These are phyloP conservation scores for Pseudochromis fuscus DNA, from an alignment of 2,797 vertebrate genomes.

Conservation along the genomic window DNA sequence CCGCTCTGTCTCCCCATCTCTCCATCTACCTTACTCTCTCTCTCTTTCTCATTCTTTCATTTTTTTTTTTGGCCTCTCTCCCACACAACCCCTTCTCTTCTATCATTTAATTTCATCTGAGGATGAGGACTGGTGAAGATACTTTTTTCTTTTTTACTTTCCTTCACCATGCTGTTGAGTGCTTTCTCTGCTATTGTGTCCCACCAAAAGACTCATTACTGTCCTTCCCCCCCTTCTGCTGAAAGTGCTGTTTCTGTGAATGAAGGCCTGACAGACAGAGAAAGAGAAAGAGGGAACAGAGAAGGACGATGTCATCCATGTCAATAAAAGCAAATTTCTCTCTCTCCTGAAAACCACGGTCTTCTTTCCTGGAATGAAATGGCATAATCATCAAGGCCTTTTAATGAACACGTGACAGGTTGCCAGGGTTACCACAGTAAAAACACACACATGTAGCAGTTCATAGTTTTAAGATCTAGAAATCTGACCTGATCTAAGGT, in stretches of 20 bases:
- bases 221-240: conserved; percentile 62
- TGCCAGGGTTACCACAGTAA: background rate
- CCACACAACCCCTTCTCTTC: conserved; percentile 29
- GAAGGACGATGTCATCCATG: conserved; percentile 42
- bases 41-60: conserved; percentile 67
- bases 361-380: conserved; percentile 51
- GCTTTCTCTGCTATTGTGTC: conserved; percentile 77
- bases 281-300: conserved; percentile 29
- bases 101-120: conserved; percentile 81
- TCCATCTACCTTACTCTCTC: conserved; percentile 60
- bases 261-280: conserved; percentile 59
- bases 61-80: conserved; percentile 54
- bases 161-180: conserved; percentile 68
- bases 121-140: conserved; percentile 74
- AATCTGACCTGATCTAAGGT: no score
- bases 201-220: conserved; percentile 80
- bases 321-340: conserved; percentile 60
- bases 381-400: conserved; percentile 41
- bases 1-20: conserved; percentile 71
- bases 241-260: conserved; percentile 72
- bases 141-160: conserved; percentile 68
- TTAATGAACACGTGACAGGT: conserved; percentile 37
- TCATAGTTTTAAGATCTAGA: background rate
- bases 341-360: conserved; percentile 39
- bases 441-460: background rate